phyloP scores from a whole-genome alignment of 2,888 invertebrate genomes.

The Drosophila emarginata region DNA sequence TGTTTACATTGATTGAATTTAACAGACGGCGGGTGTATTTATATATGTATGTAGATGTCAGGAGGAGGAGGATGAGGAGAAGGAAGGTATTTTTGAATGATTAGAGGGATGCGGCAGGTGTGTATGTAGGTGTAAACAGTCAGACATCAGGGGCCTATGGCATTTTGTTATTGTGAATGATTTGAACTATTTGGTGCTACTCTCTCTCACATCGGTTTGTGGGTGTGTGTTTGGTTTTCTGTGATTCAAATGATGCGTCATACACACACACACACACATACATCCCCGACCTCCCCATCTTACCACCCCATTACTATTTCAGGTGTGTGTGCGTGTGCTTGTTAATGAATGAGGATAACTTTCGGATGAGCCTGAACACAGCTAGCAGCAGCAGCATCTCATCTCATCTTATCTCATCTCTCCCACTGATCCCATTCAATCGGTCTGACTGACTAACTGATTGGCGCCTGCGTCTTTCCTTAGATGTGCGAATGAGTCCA shows the following conservation, averaged over 20 bases:
- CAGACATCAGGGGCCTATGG: neutral
- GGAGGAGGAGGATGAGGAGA: neutral
- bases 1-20: slow-evolving; percentile 49
- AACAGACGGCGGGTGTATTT: slow-evolving; percentile 21
- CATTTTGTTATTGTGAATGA: neutral
- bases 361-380: slow-evolving; percentile 10
- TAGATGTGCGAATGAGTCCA: slow-evolving; percentile 74
- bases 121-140: neutral
- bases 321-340: neutral
- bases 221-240: slow-evolving; percentile 13
- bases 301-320: neutral
- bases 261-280: neutral
- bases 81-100: neutral
- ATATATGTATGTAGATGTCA: neutral
- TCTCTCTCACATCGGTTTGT: neutral
- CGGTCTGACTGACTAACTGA: slow-evolving; percentile 11
- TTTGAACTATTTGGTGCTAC: neutral
- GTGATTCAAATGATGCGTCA: slow-evolving; percentile 8
- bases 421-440: neutral
- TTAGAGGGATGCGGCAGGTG: slow-evolving; percentile 1
- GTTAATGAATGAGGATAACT: slow-evolving; percentile 6
- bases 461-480: slow-evolving; percentile 14
- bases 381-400: slow-evolving; percentile 22
- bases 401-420: slow-evolving; percentile 2
- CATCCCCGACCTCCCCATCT: too few relatives aligned